These are phyloP conservation scores for Ceyx margarethae DNA, from an alignment of 2,113 vertebrate genomes.

Conservation along the genomic window DNA sequence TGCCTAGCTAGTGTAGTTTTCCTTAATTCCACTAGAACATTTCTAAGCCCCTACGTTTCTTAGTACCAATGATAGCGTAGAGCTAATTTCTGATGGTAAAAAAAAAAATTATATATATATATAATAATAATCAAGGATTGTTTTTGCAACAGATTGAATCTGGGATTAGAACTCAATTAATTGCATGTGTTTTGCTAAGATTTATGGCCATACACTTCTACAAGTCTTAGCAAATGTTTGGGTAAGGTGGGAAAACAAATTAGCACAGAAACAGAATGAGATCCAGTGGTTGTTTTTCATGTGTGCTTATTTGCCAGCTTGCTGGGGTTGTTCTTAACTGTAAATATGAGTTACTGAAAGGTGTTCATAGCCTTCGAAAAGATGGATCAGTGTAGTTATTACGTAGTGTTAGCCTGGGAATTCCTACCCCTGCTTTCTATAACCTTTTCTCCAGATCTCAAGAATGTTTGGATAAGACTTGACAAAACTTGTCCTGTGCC, in stretches of 20 bases:
- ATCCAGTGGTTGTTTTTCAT: not conserved
- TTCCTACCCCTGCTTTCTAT: accelerated
- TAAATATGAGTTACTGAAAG: not conserved
- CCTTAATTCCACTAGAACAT: not conserved
- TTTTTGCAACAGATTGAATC: not conserved
- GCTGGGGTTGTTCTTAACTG: not conserved
- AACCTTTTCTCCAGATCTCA: not conserved
- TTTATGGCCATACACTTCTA: not conserved
- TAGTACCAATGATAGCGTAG: not conserved
- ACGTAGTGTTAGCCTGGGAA: not conserved
- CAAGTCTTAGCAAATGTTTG: not conserved
- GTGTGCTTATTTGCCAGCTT: not conserved
- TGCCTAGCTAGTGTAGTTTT: not conserved
- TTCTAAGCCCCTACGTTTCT: not conserved
- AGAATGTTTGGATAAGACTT: not conserved
- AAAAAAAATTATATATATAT: not conserved
- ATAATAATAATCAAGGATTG: not conserved
- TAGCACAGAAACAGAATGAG: not conserved
- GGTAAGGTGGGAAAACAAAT: not conserved
- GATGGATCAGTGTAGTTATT: not conserved
- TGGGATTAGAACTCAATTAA: not conserved
- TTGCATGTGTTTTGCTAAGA: not conserved
- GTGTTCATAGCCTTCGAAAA: not conserved
- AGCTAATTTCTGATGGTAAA: not conserved
- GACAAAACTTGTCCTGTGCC: not conserved